Percentiles rank a stretch among this genome's conserved stretches.
These are phyloP conservation scores for Sarcophaga carnaria DNA, from an alignment of 2,888 invertebrate genomes.

Conservation along the genomic window DNA sequence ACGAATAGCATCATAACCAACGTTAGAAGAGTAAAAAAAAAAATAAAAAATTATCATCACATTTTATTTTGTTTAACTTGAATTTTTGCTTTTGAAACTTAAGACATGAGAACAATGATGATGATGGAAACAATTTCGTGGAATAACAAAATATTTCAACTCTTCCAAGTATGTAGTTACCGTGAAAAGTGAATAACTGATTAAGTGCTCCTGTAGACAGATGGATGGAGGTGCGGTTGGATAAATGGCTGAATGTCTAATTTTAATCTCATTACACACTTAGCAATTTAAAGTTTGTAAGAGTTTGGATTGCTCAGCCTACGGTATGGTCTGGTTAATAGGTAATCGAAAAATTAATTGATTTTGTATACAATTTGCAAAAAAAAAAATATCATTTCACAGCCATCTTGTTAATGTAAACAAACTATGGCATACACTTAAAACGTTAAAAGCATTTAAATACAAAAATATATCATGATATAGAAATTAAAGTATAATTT, in stretches of 20 bases:
- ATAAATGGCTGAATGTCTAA: neutral
- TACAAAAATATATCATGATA: too few species aligned
- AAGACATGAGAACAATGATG: neutral
- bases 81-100: constrained; percentile 23
- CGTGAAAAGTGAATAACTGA: neutral
- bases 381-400: too few species aligned
- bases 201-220: neutral
- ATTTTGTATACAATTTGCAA: neutral
- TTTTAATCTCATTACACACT: neutral
- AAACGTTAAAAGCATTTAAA: too few species aligned
- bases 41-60: neutral
- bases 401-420: too few species aligned
- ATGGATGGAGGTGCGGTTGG: neutral
- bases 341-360: neutral
- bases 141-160: constrained; percentile 32
- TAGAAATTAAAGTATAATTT: too few species aligned
- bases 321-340: neutral
- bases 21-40: neutral
- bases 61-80: constrained; percentile 40
- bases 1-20: constrained; percentile 27
- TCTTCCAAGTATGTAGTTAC: neutral
- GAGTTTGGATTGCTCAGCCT: neutral
- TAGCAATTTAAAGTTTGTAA: neutral
- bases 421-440: too few species aligned
- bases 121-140: constrained; percentile 30